Evolutionary conservation across 2,888 invertebrate species (phyloP).

Genomic region (Lithosia quadra): DNA sequence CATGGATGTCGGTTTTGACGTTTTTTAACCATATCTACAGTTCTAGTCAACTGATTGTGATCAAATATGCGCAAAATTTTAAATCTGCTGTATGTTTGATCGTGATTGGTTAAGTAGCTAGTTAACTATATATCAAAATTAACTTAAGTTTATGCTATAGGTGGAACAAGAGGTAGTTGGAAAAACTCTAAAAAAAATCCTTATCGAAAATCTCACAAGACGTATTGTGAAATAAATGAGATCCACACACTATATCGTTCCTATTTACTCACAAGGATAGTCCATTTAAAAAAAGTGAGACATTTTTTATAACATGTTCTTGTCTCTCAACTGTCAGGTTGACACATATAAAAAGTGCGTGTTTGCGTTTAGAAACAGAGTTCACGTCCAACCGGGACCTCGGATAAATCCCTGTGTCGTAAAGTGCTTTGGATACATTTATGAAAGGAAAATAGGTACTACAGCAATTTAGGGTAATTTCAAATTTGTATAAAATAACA

Average conservation of each 20-base stretch:
- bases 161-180: neutral
- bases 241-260: neutral
- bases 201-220: neutral
- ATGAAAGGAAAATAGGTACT: neutral
- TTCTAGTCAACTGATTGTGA: too few relatives aligned
- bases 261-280: neutral
- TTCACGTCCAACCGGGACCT: neutral
- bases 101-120: too few relatives aligned
- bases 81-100: too few relatives aligned
- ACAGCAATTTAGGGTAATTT: neutral
- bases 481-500: too few relatives aligned
- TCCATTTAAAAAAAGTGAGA: neutral
- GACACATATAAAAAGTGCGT: neutral
- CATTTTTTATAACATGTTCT: slow-evolving; percentile 7
- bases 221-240: neutral
- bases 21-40: too few relatives aligned
- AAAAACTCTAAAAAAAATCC: neutral
- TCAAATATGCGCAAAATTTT: too few relatives aligned
- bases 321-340: neutral
- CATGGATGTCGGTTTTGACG: too few relatives aligned
- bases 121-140: too few relatives aligned
- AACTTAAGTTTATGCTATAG: too few relatives aligned
- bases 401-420: neutral
- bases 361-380: neutral
- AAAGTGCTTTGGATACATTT: neutral